phyloP scores from a whole-genome alignment of 1,140 invertebrate species.

The Venustaconcha ellipsiformis region DNA sequence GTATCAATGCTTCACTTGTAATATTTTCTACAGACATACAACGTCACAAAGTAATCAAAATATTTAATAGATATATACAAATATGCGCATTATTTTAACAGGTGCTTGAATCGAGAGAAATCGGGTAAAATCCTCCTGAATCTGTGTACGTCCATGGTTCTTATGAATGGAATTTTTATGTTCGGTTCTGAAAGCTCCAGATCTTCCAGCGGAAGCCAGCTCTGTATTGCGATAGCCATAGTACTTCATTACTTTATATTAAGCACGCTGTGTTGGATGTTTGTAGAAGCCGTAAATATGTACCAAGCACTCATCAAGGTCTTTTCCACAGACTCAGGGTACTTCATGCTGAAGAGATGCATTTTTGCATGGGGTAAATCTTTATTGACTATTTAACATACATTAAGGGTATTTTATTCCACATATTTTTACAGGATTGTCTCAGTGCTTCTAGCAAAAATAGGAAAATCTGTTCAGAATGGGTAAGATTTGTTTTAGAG shows the following conservation, averaged over 20 bases:
- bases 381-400: no score
- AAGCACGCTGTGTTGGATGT: conserved; percentile 73
- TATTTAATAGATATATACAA: neutral
- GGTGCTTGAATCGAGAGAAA: conserved; percentile 71
- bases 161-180: conserved; percentile 71
- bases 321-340: conserved; percentile 70
- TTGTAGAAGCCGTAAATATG: conserved; percentile 73
- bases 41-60: neutral
- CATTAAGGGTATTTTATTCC: neutral
- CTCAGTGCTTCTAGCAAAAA: neutral
- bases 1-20: neutral
- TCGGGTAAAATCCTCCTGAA: conserved; percentile 73
- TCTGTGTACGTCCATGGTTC: conserved; percentile 70
- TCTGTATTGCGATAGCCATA: conserved; percentile 65
- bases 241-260: conserved; percentile 71
- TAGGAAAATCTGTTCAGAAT: no score
- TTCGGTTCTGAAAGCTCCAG: conserved; percentile 58
- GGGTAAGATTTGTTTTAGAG: no score
- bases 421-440: neutral
- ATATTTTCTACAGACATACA: neutral
- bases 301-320: conserved; percentile 74
- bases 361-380: conserved; percentile 73
- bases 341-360: conserved; percentile 72
- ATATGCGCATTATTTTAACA: conserved; percentile 34
- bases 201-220: conserved; percentile 37